Base-by-base conservation (phyloP, 2,113 vertebrate species). In the Xenopus borealis region DNA sequence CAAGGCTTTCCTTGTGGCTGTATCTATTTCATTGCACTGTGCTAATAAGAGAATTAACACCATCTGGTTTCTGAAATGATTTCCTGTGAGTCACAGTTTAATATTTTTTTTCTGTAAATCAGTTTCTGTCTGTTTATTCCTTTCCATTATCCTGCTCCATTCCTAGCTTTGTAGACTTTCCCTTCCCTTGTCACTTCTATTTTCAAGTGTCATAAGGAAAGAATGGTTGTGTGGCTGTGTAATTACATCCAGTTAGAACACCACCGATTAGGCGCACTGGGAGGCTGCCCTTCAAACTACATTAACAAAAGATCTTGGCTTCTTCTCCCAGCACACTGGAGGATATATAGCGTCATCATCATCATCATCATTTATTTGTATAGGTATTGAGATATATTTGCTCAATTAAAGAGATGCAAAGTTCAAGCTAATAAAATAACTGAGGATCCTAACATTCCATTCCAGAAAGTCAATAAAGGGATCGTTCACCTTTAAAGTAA, bases 191-290 rank as follows among this genome's bases (percentile, higher is more conserved):
- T 75, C 72, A 75, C 20, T 68, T 68, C 45, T 68, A 45, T 75
- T 62, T 62, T 53, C 66, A 67, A 69, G 45, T 69, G 73, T 69
- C 66, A 75, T 69, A 62, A 53, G 45, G 33, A 58, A 52, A 75
- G 66, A 75, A 62, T 75, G 19, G 69, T 45, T 62, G 66, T 68
- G 66, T 69, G 16, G 23, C 66, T 57, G 27, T 69, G 66, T 69
- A 75, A 75, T 75, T 75, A 75, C 66, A 19, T 52, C 5, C 45
- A 75, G 46, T 75, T 75, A 75, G 13, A 52, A 67, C 58, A 59
- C 53, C 17, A 30, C 16, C 17, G 55, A 74, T 74, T 75, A 62
- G n/a, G 45, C 40, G 16, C 66, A 20, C 68, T 53, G 27, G 18
- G 13, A 69, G 45, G 67, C 58, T 19, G 58, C 14, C 27, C 19